Evolutionary conservation across 2,888 invertebrate genomes (phyloP), one percentile per base, ranked within the genome.

Genomic region (Parnassius apollo): DNA sequence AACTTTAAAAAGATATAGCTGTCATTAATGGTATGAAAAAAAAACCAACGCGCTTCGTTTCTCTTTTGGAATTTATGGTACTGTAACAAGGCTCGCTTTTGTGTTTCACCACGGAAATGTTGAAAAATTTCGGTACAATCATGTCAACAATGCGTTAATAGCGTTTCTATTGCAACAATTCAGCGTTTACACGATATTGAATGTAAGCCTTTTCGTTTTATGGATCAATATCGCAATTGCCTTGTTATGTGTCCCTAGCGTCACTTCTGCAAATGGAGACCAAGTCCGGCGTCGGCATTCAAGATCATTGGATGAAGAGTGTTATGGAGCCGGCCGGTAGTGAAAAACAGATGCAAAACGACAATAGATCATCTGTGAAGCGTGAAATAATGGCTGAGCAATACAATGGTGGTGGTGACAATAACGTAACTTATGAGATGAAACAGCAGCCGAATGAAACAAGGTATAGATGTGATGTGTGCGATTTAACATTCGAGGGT

Each of bases 51-150:
- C 90, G 89, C 87, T 82, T 85, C 90, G 88, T 90, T 91, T 91
- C 91, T 90, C 91, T 91, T 90, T 89, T 91, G 91, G 91, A 89
- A 91, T 91, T 91, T 91, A 91, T 91, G 88, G 86, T 86, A 83
- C 85, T 77, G 91, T 88, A 90, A 91, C 91, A 91, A 91, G 91
- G 91, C 90, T 91, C 81, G 78, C 88, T 91, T 88, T 91, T 90
- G 90, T 91, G 80, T 87, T 88, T 84, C 83, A 80, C 81, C 70
- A 69, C 65, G 77, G 78, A 81, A 80, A 79, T 78, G 75, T 81
- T 80, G 78, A 80, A 85, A 88, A 85, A 82, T 82, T 76, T 76
- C 75, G 76, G 77, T 68, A 77, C 69, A 81, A 84, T 78, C 78
- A 78, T 80, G 88, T 89, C 87, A 90, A 91, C 89, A 90, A 86